phyloP scores from a whole-genome alignment of 2,888 invertebrate species.

The Argyra leucocephala region DNA sequence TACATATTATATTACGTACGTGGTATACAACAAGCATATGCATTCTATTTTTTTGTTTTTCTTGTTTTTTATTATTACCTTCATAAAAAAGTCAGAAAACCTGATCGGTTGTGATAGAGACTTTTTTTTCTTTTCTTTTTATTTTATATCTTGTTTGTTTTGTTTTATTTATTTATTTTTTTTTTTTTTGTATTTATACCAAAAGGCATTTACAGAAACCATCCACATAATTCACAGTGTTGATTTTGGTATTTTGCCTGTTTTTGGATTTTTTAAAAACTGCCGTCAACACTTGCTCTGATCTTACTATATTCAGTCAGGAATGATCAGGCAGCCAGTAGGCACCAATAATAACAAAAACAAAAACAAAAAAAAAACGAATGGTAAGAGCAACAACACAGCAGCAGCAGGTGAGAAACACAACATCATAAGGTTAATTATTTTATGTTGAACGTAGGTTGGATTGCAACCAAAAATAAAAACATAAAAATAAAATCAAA shows the following conservation, averaged over 20 bases:
- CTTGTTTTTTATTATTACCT: background rate
- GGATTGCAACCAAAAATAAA: background rate
- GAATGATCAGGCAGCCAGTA: background rate
- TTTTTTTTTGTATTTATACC: background rate
- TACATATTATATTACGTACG: no score
- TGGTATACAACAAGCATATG: no score
- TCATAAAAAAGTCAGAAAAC: background rate
- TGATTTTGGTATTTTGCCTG: background rate
- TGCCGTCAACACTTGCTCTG: constrained; percentile 6
- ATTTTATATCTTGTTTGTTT: no score
- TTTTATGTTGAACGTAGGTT: background rate
- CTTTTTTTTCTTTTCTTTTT: background rate
- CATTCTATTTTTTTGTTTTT: background rate
- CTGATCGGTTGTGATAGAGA: background rate
- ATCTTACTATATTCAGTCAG: background rate
- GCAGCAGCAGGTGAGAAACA: constrained; percentile 2
- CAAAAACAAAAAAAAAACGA: background rate
- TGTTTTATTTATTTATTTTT: background rate
- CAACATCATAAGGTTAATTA: constrained; percentile 1
- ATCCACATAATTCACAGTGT: constrained; percentile 6
- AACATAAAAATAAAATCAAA: background rate
- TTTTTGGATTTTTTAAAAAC: background rate
- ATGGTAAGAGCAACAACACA: background rate
- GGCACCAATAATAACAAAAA: background rate
- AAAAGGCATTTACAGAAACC: background rate